A percentile compares a stretch with the other conserved stretches of the same genome.
These are phyloP conservation scores for Solenopsis fugax DNA, from an alignment of 1,140 invertebrate species.

Conservation along the genomic window DNA sequence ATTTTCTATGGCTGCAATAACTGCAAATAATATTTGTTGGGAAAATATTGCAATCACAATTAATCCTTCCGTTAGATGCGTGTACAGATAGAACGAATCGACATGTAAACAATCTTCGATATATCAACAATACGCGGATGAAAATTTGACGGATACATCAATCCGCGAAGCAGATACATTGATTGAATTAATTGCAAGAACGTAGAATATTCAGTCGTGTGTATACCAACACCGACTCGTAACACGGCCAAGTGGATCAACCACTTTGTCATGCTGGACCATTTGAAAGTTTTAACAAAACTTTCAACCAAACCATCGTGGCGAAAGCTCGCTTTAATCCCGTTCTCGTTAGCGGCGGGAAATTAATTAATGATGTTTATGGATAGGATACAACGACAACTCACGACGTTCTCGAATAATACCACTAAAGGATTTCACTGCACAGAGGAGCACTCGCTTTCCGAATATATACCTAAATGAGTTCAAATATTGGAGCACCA, in stretches of 20 bases:
- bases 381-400: slow-evolving; percentile 3
- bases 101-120: background rate
- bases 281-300: slow-evolving; percentile 62
- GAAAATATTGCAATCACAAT: background rate
- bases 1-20: slow-evolving; percentile 1
- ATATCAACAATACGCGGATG: slow-evolving; percentile 25
- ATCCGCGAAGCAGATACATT: slow-evolving; percentile 7
- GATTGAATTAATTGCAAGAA: slow-evolving; percentile 58
- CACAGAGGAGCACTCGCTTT: background rate
- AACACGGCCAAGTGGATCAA: slow-evolving; percentile 29
- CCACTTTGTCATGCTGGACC: slow-evolving; percentile 30
- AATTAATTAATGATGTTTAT: slow-evolving; percentile 65
- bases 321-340: slow-evolving; percentile 48
- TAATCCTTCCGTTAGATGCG: background rate
- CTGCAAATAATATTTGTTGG: slow-evolving; percentile 24
- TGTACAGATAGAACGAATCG: background rate
- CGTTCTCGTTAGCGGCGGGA: slow-evolving; percentile 18
- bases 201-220: slow-evolving; percentile 29
- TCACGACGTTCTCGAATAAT: background rate
- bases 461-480: background rate
- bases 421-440: background rate
- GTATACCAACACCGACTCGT: background rate
- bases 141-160: slow-evolving; percentile 26
- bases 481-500: slow-evolving; percentile 14
- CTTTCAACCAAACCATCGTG: background rate